These are phyloP conservation scores for Leptobrachium leishanense DNA, from an alignment of 2,113 vertebrate genomes.

Conservation along the genomic window DNA sequence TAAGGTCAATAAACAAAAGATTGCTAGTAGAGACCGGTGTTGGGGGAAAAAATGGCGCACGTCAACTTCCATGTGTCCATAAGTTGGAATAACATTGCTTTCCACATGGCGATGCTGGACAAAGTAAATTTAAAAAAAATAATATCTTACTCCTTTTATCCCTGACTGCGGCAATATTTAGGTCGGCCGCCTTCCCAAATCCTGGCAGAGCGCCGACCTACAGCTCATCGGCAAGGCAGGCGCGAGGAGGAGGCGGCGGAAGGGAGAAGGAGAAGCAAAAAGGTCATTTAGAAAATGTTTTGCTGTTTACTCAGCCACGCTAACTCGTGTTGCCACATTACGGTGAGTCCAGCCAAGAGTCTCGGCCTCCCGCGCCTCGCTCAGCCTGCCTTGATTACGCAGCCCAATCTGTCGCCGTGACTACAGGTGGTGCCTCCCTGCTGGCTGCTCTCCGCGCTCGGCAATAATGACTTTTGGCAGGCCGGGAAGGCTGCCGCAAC, in stretches of 20 bases:
- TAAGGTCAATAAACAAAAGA: no score
- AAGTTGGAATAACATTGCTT: no score
- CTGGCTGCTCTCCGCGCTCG: slow-evolving; percentile 93
- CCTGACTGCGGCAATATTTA: slow-evolving; percentile 25
- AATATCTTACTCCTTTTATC: not conserved
- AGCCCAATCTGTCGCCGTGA: slow-evolving; percentile 97
- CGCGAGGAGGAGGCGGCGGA: not conserved
- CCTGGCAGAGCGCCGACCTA: slow-evolving; percentile 23
- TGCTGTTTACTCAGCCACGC: slow-evolving; percentile 74
- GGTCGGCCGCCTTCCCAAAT: not conserved
- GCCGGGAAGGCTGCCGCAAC: slow-evolving; percentile 67
- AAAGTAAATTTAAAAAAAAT: no score
- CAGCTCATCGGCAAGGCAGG: slow-evolving; percentile 25
- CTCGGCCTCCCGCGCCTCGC: slow-evolving; percentile 79
- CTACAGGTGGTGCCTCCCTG: slow-evolving; percentile 89
- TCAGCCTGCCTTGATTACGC: slow-evolving; percentile 88
- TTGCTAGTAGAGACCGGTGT: not conserved
- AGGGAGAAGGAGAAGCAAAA: slow-evolving; percentile 44
- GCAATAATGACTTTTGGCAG: slow-evolving; percentile 99
- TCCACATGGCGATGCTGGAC: no score
- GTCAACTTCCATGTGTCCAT: not conserved
- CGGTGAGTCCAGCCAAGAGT: slow-evolving; percentile 87
- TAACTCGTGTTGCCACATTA: slow-evolving; percentile 88
- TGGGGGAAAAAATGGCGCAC: not conserved
- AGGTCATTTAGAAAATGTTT: slow-evolving; percentile 71